phyloP scores from a whole-genome alignment of 2,113 vertebrate genomes.

The Ardeotis arabs region DNA sequence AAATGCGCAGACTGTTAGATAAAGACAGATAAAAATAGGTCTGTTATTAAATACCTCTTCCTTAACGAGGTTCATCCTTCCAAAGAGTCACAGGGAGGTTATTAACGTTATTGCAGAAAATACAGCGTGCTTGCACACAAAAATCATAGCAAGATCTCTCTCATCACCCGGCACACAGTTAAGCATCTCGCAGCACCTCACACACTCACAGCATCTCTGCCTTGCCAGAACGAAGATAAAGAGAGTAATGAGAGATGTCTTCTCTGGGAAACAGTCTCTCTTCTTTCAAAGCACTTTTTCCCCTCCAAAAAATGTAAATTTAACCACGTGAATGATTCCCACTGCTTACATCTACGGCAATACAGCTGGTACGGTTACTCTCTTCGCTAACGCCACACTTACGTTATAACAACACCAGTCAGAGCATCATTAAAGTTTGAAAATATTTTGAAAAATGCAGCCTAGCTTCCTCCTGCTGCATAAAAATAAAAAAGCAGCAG shows the following conservation, averaged over 20 bases:
- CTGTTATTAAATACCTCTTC: slow-evolving; percentile 56
- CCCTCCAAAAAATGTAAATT: slow-evolving; percentile 16
- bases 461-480: not conserved
- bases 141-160: not conserved
- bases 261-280: not conserved
- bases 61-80: slow-evolving; percentile 63
- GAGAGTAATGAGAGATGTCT: not conserved
- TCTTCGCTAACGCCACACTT: not conserved
- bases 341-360: not conserved
- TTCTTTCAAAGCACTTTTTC: not conserved
- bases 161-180: slow-evolving; percentile 7
- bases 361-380: not conserved
- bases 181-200: not conserved
- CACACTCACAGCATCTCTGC: not conserved
- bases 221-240: slow-evolving; percentile 1
- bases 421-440: not conserved
- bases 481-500: not conserved
- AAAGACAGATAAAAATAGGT: slow-evolving; percentile 62
- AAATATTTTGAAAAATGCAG: not conserved
- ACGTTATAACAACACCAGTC: not conserved
- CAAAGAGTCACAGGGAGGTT: slow-evolving; percentile 14
- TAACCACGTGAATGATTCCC: not conserved
- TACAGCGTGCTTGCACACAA: not conserved
- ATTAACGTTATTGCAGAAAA: slow-evolving; percentile 39
- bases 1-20: slow-evolving; percentile 36